These are phyloP conservation scores for Aegotheles bennettii DNA, from an alignment of 2,113 vertebrate genomes.

Conservation along the genomic window DNA sequence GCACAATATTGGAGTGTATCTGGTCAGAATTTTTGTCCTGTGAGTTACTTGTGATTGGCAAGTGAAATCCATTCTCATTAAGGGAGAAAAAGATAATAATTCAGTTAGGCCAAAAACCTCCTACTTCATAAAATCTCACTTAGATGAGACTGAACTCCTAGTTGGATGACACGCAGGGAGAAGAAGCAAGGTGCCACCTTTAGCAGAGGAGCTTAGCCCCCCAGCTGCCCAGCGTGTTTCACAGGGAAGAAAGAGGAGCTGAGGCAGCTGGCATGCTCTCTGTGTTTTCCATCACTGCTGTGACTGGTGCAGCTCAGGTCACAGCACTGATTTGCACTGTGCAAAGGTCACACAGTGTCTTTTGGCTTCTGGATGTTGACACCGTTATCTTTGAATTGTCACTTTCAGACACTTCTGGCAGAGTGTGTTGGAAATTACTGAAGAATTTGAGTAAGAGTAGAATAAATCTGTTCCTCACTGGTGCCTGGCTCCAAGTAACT, in stretches of 20 bases:
- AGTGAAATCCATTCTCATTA: background rate
- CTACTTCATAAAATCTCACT: background rate
- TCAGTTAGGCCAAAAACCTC: too few relatives aligned
- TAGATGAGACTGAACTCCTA: background rate
- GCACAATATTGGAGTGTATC: background rate
- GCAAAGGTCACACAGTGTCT: background rate
- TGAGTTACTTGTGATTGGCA: background rate
- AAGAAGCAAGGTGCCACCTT: background rate
- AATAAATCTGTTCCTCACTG: background rate
- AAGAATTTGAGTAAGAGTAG: background rate
- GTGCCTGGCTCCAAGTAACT: background rate
- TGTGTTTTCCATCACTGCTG: background rate
- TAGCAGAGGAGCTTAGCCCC: background rate
- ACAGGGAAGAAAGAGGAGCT: background rate
- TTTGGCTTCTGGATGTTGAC: background rate
- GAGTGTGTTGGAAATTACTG: background rate
- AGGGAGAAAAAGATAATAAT: too few relatives aligned
- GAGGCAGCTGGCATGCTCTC: accelerated
- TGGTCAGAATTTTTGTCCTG: background rate
- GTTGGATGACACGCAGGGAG: background rate
- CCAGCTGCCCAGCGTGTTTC: background rate
- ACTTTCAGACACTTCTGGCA: background rate
- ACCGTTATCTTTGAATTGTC: background rate
- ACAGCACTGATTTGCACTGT: background rate
- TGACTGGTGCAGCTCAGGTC: background rate